Conservation (phyloP, 2,797 vertebrate species). For the Heterohyrax brucei region DNA sequence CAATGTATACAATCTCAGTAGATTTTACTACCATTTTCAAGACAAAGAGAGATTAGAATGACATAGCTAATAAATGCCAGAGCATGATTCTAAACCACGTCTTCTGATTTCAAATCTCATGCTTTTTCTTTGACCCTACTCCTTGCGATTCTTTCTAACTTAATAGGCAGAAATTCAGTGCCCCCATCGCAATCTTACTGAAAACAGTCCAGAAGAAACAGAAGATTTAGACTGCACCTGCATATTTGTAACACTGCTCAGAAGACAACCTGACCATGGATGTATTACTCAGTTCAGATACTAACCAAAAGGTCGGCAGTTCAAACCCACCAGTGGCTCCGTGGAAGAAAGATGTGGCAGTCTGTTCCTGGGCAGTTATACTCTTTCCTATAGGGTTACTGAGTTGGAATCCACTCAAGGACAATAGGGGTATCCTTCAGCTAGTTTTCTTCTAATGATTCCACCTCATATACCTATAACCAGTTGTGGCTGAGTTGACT, state of each 20-base stretch:
- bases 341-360: neutral
- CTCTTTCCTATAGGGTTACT: neutral
- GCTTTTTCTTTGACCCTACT: neutral
- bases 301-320: neutral
- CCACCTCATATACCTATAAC: too few species aligned
- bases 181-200: neutral
- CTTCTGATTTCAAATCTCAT: slow-evolving; percentile 1
- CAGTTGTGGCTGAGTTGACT: too few species aligned
- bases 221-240: neutral
- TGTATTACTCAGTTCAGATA: neutral
- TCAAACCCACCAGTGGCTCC: neutral
- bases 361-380: neutral
- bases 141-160: neutral
- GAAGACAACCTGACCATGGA: slow-evolving; percentile 13
- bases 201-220: slow-evolving; percentile 46
- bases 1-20: neutral
- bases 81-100: neutral
- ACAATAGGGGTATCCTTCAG: neutral
- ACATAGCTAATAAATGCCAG: neutral
- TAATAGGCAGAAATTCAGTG: neutral
- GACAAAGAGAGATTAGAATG: neutral
- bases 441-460: too few species aligned
- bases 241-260: slow-evolving; percentile 2
- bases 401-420: neutral
- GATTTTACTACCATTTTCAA: neutral